Percentiles rank a stretch among this genome's conserved stretches.
Evolutionary conservation across 2,797 vertebrate species (phyloP).

Genomic region (Lindbergichthys nudifrons): DNA sequence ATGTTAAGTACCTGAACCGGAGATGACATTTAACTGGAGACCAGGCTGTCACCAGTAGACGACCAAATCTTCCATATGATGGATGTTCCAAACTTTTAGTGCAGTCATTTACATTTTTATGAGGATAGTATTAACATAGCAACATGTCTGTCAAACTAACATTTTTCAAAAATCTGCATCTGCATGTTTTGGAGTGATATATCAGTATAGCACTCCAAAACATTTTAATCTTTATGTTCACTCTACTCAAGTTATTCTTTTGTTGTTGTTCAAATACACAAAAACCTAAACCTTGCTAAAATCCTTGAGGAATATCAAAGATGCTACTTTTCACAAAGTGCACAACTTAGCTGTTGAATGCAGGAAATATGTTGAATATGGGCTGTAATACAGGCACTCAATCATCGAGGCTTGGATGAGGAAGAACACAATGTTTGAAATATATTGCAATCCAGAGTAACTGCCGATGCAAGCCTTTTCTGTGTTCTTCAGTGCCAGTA

Average conservation of each 20-base stretch:
- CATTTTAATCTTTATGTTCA: neutral
- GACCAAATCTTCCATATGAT: conserved; percentile 10
- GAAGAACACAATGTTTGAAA: neutral
- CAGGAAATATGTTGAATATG: neutral
- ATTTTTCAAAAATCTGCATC: neutral
- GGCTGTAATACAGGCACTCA: too few species aligned
- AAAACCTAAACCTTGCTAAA: neutral
- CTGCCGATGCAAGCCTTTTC: neutral
- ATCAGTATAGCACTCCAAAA: neutral
- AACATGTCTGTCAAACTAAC: neutral
- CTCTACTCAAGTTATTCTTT: neutral
- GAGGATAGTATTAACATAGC: neutral
- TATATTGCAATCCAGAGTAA: neutral
- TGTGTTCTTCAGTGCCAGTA: neutral
- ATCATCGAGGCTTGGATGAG: neutral
- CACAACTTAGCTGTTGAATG: too few species aligned
- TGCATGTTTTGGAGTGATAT: neutral
- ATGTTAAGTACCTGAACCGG: conserved; percentile 28
- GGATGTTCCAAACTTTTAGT: neutral
- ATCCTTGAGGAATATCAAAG: neutral
- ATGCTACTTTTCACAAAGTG: neutral
- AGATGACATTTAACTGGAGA: conserved; percentile 29
- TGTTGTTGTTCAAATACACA: neutral
- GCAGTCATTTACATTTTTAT: conserved; percentile 21
- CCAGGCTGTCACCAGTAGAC: conserved; percentile 6